Percentiles rank a stretch among this genome's conserved stretches.
phyloP scores from a whole-genome alignment of 2,888 invertebrate species.

The Beris morrisii region DNA sequence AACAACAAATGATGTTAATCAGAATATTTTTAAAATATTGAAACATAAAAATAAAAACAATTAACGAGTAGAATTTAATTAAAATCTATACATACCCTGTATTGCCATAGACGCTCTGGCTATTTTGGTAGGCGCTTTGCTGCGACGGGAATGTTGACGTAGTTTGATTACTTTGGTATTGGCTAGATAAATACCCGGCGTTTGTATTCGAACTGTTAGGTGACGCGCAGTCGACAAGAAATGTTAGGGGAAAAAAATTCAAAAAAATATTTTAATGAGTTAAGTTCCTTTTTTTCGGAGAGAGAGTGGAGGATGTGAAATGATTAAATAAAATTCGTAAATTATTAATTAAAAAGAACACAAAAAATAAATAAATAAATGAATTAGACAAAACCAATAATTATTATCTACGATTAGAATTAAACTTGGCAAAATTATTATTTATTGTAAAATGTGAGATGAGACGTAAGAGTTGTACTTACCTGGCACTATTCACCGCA shows the following conservation, averaged over 20 bases:
- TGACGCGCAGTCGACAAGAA: not conserved
- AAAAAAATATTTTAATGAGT: no score
- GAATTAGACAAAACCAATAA: not conserved
- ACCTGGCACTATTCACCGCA: constrained; percentile 52
- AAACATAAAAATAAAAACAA: not conserved
- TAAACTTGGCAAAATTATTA: not conserved
- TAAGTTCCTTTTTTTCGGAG: not conserved
- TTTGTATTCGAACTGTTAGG: constrained; percentile 54
- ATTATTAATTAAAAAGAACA: not conserved
- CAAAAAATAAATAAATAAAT: not conserved
- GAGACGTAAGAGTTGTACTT: constrained; percentile 35
- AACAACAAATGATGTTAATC: no score
- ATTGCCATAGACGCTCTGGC: constrained; percentile 57
- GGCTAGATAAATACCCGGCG: constrained; percentile 54
- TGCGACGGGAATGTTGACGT: constrained; percentile 56
- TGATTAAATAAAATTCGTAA: not conserved
- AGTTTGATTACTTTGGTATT: constrained; percentile 47
- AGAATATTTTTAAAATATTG: no score
- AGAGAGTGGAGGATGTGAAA: not conserved
- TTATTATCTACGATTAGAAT: constrained; percentile 9
- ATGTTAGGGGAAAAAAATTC: constrained; percentile 16
- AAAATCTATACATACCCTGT: constrained; percentile 53
- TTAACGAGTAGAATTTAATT: no score
- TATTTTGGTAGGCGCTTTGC: constrained; percentile 57
- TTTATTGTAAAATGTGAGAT: not conserved